Evolutionary conservation across 2,888 invertebrate genomes (phyloP).

Genomic region (Acronicta alni): DNA sequence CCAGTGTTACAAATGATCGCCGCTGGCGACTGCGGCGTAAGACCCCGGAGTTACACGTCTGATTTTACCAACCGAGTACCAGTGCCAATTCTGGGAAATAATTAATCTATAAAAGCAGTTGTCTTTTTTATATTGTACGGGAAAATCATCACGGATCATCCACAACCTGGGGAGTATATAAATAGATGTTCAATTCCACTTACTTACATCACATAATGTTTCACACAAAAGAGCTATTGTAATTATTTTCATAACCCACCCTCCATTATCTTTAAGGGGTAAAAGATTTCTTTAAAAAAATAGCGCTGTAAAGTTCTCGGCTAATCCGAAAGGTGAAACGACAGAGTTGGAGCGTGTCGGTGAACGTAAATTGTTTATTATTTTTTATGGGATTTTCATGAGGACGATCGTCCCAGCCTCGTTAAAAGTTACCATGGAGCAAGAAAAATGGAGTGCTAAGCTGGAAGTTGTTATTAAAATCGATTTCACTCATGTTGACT

Average conservation of each 20-base stretch:
- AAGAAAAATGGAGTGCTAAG: constrained; percentile 17
- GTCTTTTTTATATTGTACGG: no score
- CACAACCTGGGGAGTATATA: no score
- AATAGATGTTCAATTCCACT: no score
- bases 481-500: not conserved
- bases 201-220: not conserved
- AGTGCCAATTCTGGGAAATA: no score
- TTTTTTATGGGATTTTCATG: constrained; percentile 86
- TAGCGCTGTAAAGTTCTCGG: constrained; percentile 58
- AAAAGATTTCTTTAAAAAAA: constrained; percentile 51
- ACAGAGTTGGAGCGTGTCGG: constrained; percentile 80
- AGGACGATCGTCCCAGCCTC: constrained; percentile 70
- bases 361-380: constrained; percentile 88
- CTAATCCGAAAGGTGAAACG: constrained; percentile 75
- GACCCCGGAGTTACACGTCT: no score
- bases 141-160: no score
- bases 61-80: no score
- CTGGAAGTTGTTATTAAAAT: not conserved
- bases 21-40: no score
- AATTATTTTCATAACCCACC: constrained; percentile 41
- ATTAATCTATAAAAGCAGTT: no score
- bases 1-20: no score
- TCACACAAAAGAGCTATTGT: constrained; percentile 29
- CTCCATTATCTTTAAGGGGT: constrained; percentile 38
- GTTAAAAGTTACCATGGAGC: constrained; percentile 60